Base-by-base conservation (phyloP, 2,888 invertebrate genomes). In the Baronia brevicornis region DNA sequence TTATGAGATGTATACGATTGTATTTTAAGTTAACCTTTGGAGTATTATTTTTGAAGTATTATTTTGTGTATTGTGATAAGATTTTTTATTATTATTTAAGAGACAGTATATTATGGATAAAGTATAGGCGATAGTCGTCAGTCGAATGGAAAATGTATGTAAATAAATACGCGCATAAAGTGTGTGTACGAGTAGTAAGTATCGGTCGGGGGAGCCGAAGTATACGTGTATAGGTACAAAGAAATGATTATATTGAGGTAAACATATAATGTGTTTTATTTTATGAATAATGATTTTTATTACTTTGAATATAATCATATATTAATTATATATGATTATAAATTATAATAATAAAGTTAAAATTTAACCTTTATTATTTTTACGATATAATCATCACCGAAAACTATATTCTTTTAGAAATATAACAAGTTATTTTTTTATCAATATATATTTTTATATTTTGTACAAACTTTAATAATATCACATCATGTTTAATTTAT, bases 21-120 rank as follows among this genome's bases (percentile, higher is more conserved):
- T 46, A 51, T 52, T 48, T 49, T 70, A 67, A 70, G 71, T 75
- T 75, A 70, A 78, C 67, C 71, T 67, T 57, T 54, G 54, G 62
- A 79, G 80, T 80, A 80, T 80, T 80, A 80, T 77, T 73, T 60
- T 68, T 58, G 62, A 79, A 79, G 79, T 80, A 79, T 82, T 80
- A 80, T 78, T 77, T 73, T 73, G 69, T 64, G 51, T 66, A 72
- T 67, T 77, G 78, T 79, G 77, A 78, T 78, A 75, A 74, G 77
- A 73, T 78, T 62, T 72, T 74, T 68, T 72, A 71, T 73, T 67
- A 69, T 64, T 66, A 60, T 73, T 73, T 74, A 67, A 75, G 67
- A 63, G 70, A 69, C 71, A 71, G 73, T 75, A 77, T 74, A 71
- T 63, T 69, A 60, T 48, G 48, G 44, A 47, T 44, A 70, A 64